Evolutionary conservation across 2,888 invertebrate genomes (phyloP), one percentile per base, ranked within the genome.

Genomic region (Ennomos quercinarius): DNA sequence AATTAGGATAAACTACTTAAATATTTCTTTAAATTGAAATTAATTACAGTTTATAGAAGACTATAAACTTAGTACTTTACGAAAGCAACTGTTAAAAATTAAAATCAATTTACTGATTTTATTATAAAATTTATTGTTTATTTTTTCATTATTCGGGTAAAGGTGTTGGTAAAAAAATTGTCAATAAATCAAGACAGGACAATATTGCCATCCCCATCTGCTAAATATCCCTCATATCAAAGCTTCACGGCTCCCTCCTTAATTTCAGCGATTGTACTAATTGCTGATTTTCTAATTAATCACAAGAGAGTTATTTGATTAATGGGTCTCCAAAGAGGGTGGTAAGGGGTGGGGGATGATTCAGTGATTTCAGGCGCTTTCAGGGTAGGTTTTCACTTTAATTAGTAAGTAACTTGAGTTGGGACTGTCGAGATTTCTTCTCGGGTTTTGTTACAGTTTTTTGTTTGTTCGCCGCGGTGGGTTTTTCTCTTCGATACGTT

Each of bases 281-380:
- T 91, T 89, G 81, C 87, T 83, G 84, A 89, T 91, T 90, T 87
- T 81, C 84, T 86, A 90, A 91, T 91, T 91, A 89, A 91, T 91
- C 90, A 91, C 88, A 64, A 71, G 81, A 78, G 84, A 81, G 84
- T 86, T 81, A 81, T 89, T 89, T 91, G 89, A 91, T 91, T 91
- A 91, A 91, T 91, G 84, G 87, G 84, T 78, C 80, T 77, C 80
- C 78, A 77, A 86, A 82, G 57, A 44, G 55, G 49, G 66, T 43
- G 59, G 61, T 51, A 17, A 41, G 36, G 58, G 66, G 57, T 56
- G 61, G 57, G 71, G 80, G 78, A 83, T 83, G 84, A 84, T 81
- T 84, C 83, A 85, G 79, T 80, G 80, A 81, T 86, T 86, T 77
- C 69, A 63, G 71, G 71, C 66, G 69, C 70, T 73, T 63, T 65